These are phyloP conservation scores for Anarsia innoxiella DNA, from an alignment of 2,888 invertebrate genomes.

Conservation along the genomic window DNA sequence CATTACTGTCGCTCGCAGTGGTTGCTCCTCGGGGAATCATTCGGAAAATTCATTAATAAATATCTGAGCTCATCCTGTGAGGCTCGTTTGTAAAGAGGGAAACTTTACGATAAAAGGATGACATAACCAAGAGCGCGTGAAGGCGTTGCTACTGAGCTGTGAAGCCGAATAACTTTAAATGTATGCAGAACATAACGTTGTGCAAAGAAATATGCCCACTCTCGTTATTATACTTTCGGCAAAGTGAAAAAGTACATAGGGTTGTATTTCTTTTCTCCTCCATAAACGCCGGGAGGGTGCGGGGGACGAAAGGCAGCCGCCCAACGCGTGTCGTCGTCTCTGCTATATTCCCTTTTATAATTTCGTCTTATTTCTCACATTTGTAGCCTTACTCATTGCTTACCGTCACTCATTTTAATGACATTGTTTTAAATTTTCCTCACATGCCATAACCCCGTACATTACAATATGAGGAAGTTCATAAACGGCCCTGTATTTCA, in stretches of 20 bases:
- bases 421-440: slow-evolving; percentile 32
- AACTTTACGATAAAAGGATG: slow-evolving; percentile 21
- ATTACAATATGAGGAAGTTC: slow-evolving; percentile 20
- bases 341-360: slow-evolving; percentile 32
- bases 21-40: slow-evolving; percentile 32
- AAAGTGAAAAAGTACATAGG: slow-evolving; percentile 8
- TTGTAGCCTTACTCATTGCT: slow-evolving; percentile 33
- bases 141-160: slow-evolving; percentile 8
- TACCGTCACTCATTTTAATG: slow-evolving; percentile 32
- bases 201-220: slow-evolving; percentile 14
- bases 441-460: slow-evolving; percentile 16
- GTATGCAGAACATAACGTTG: slow-evolving; percentile 16
- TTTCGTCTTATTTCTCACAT: slow-evolving; percentile 29
- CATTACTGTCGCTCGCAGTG: slow-evolving; percentile 40
- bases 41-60: slow-evolving; percentile 45
- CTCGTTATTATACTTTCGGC: slow-evolving; percentile 20
- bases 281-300: slow-evolving; percentile 23
- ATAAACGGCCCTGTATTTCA: slow-evolving; percentile 29
- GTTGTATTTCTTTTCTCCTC: slow-evolving; percentile 29
- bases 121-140: slow-evolving; percentile 18
- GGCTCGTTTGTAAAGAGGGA: slow-evolving; percentile 29
- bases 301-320: not conserved
- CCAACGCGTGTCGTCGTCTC: slow-evolving; percentile 22
- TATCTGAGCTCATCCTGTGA: slow-evolving; percentile 30
- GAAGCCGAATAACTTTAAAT: slow-evolving; percentile 10